phyloP scores from a whole-genome alignment of 2,797 vertebrate genomes.

The Sebastes minor region DNA sequence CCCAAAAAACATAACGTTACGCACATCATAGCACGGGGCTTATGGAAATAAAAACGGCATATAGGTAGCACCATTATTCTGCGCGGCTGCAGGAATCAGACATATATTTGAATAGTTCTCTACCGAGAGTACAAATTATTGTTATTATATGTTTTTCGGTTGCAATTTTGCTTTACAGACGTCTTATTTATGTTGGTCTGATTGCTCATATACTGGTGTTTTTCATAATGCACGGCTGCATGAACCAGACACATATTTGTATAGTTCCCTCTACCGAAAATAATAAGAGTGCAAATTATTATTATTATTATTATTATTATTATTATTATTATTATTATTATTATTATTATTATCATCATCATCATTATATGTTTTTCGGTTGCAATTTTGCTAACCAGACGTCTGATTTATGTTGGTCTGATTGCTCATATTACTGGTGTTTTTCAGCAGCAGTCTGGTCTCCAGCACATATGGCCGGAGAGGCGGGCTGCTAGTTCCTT shows the following conservation, averaged over 20 bases:
- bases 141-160: too few relatives aligned
- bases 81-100: constrained; percentile 21
- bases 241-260: too few relatives aligned
- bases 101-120: neutral
- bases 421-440: constrained; percentile 22
- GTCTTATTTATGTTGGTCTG: too few relatives aligned
- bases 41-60: constrained; percentile 47
- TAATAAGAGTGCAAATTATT: too few relatives aligned
- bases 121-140: too few relatives aligned
- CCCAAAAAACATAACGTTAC: constrained; percentile 33
- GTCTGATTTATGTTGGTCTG: neutral
- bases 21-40: constrained; percentile 36
- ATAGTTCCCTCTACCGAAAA: too few relatives aligned
- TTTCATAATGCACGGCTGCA: too few relatives aligned
- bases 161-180: too few relatives aligned
- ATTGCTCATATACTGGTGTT: too few relatives aligned
- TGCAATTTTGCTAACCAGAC: neutral
- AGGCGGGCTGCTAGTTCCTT: constrained; percentile 70
- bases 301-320: too few relatives aligned
- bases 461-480: constrained; percentile 54
- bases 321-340: too few relatives aligned
- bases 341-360: too few relatives aligned
- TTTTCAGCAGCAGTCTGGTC: constrained; percentile 32
- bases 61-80: constrained; percentile 5
- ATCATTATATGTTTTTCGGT: neutral